phyloP scores from a whole-genome alignment of 2,888 invertebrate genomes.

The Lithophane ornitopus region DNA sequence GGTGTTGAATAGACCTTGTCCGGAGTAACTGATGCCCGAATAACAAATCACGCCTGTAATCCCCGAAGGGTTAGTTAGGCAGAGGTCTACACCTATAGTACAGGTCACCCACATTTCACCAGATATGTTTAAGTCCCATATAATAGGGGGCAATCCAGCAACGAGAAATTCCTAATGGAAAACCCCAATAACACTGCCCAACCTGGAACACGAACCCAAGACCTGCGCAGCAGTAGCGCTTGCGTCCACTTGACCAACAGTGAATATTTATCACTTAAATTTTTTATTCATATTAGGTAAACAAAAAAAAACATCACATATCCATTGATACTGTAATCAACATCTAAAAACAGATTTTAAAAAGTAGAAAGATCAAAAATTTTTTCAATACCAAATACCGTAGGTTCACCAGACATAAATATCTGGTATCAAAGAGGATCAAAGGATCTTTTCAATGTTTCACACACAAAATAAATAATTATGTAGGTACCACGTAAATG shows the following conservation, averaged over 20 bases:
- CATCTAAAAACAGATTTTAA: not conserved
- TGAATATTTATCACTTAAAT: too few relatives aligned
- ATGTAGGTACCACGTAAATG: constrained; percentile 5
- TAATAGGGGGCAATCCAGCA: not conserved
- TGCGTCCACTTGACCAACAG: not conserved
- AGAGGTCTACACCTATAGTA: not conserved
- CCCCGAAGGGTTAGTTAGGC: not conserved
- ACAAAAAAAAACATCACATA: not conserved
- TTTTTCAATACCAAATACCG: not conserved
- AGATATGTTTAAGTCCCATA: too few relatives aligned
- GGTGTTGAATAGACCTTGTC: not conserved
- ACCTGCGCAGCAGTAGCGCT: not conserved
- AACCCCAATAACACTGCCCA: not conserved
- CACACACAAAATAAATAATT: not conserved
- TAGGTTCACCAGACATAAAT: not conserved
- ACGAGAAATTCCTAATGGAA: not conserved
- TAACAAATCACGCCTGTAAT: not conserved
- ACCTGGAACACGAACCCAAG: not conserved
- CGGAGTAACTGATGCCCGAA: not conserved
- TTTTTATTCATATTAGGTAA: not conserved
- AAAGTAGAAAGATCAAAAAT: not conserved
- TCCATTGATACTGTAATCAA: not conserved
- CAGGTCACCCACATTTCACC: too few relatives aligned
- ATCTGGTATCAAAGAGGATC: constrained; percentile 33
- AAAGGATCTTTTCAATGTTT: constrained; percentile 37